Evolutionary conservation across 2,888 invertebrate species (phyloP), one percentile per base, ranked within the genome.

Genomic region (Chymomyza procnemis): DNA sequence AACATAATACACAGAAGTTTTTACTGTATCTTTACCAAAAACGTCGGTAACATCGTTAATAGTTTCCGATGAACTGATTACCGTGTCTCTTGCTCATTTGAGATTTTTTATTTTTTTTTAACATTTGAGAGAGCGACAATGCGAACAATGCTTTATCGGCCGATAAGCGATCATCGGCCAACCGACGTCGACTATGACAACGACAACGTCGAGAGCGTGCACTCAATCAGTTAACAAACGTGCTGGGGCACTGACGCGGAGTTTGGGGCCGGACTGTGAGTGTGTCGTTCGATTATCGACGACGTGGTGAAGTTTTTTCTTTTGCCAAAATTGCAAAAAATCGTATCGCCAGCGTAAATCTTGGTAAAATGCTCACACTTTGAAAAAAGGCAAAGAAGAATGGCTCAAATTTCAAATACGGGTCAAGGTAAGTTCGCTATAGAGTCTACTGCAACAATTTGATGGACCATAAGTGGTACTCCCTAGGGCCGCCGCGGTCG

Each of bases 221-320:
- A 68, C 74, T 81, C 85, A 81, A 83, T 85, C 81, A 81, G 85
- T 73, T 73, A 80, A 71, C 80, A 67, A 80, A 71, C 80, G 67
- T 71, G 71, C 71, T 72, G 71, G 69, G 58, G 66, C 67, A 67
- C 72, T 69, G 76, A 72, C 80, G 78, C 74, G 66, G 66, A 19
- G 19, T 50, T 50, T 21, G 54, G 60, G 74, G 66, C n/a, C n/a
- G n/a, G n/a, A n/a, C 67, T 71, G 66, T 66, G 68, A 66, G 61
- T 66, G 66, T 69, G 61, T 61, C 74, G 74, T 80, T 79, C 81
- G 80, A 85, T 74, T 74, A 85, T 70, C 78, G 79, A 69, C 81
- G 78, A 81, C 81, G 81, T 81, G 81, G 81, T 80, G 83, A 80
- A 77, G 72, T 76, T 64, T 71, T 52, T 58, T 71, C 75, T 64